Percentiles rank a stretch among this genome's conserved stretches.
phyloP scores from a whole-genome alignment of 2,113 vertebrate species.

The Atractosteus spatula region DNA sequence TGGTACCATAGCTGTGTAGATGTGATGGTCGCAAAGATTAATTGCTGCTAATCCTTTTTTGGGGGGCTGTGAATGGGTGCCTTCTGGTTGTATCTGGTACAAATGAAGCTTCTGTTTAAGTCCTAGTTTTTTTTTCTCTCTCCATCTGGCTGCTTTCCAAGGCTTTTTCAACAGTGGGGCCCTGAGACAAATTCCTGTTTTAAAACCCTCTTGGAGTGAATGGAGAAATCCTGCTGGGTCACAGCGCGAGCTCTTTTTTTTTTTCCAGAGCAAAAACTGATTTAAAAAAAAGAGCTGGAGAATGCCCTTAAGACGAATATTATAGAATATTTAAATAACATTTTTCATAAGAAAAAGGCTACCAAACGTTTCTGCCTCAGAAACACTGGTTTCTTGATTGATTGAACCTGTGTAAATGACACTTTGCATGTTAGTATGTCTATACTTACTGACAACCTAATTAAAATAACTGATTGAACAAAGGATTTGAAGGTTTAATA shows the following conservation, averaged over 20 bases:
- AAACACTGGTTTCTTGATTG: no score
- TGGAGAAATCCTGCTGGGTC: conserved; percentile 2
- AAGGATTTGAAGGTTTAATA: no score
- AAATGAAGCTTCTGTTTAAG: neutral
- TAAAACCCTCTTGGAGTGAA: neutral
- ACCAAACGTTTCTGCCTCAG: no score
- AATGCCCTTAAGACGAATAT: no score
- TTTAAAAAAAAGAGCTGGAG: neutral
- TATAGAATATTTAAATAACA: no score
- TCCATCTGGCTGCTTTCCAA: neutral
- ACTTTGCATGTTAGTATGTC: no score
- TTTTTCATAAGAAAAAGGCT: no score
- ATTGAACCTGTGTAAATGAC: no score
- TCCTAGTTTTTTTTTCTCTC: neutral
- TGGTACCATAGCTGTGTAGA: no score
- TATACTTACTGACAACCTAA: no score
- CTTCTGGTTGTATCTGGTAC: conserved; percentile 2
- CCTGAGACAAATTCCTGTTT: neutral
- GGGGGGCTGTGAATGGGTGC: neutral
- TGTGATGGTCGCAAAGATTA: neutral
- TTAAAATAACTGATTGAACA: no score
- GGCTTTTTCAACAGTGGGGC: neutral
- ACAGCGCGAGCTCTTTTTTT: neutral
- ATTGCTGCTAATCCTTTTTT: neutral
- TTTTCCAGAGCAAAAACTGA: neutral